phyloP scores from a whole-genome alignment of 2,888 invertebrate species.

The Cetonia aurata region DNA sequence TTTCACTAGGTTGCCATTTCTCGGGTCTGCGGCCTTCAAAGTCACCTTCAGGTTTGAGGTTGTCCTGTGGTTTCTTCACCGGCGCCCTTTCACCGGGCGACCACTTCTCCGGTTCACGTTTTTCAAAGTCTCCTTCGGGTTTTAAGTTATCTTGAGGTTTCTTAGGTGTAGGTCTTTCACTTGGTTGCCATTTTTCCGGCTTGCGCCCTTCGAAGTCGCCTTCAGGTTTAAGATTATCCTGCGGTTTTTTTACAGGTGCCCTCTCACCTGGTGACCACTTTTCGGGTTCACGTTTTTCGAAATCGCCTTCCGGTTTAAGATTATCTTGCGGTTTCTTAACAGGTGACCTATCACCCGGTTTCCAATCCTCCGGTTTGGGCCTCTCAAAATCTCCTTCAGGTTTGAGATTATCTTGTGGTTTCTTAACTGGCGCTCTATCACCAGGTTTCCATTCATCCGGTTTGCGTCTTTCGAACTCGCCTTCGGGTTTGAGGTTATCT shows the following conservation, averaged over 20 bases:
- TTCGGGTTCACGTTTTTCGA: slow-evolving; percentile 66
- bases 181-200: slow-evolving; percentile 60
- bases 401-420: slow-evolving; percentile 66
- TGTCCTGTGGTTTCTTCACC: slow-evolving; percentile 73
- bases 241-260: slow-evolving; percentile 65
- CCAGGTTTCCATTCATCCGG: slow-evolving; percentile 62
- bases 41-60: slow-evolving; percentile 74
- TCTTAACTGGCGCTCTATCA: slow-evolving; percentile 70
- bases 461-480: slow-evolving; percentile 61
- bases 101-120: slow-evolving; percentile 65
- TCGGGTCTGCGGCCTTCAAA: slow-evolving; percentile 67
- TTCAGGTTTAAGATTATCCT: slow-evolving; percentile 64
- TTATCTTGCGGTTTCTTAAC: slow-evolving; percentile 74
- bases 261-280: slow-evolving; percentile 66
- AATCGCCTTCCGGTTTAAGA: slow-evolving; percentile 68
- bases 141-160: slow-evolving; percentile 67
- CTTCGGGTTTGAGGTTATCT: slow-evolving; percentile 64
- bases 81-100: slow-evolving; percentile 68
- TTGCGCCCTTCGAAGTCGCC: slow-evolving; percentile 61
- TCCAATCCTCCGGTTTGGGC: slow-evolving; percentile 65
- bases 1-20: slow-evolving; percentile 66
- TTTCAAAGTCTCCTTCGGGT: slow-evolving; percentile 71
- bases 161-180: slow-evolving; percentile 70
- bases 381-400: slow-evolving; percentile 71
- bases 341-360: slow-evolving; percentile 68